Evolutionary conservation across 2,888 invertebrate genomes (phyloP), one percentile per base, ranked within the genome.

Genomic region (Spilarctia lutea): DNA sequence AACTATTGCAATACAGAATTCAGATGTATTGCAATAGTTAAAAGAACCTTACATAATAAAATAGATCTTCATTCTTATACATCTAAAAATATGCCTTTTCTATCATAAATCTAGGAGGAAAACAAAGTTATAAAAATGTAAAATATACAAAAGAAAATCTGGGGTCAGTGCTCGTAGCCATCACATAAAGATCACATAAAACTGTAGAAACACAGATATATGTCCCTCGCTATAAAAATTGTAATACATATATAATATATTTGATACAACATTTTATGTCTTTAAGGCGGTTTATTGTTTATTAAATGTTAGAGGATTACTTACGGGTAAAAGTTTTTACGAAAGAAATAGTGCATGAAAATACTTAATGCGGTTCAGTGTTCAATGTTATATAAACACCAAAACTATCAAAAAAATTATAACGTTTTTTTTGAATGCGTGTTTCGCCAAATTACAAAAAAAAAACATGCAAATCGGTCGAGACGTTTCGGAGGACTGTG

Each of bases 141-240:
- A 89, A 90, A 90, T 87, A 90, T 87, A 85, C 79, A 75, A 85
- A 85, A 85, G 79, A 78, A 81, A 81, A 83, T 83, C 75, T 78
- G 73, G 90, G 91, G 92, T 90, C 91, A 91, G 85, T 88, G 90
- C 89, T 84, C 82, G 83, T 81, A 85, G 86, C 81, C 82, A 87
- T 84, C 89, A 87, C 87, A 90, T 91, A 91, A 92, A 91, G 91
- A 92, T 91, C 92, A 86, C 91, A 94, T 93, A 94, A 94, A 94
- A 91, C 87, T 87, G 87, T 83, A 89, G 89, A 91, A 90, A 92
- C 90, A 89, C 91, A 91, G 89, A 92, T 91, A 94, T 94, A 93
- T 88, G 91, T 89, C 90, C 89, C 90, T 87, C 89, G 91, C 89
- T 86, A 92, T 94, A 94, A 94, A 94, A 94, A 92, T 87, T 81